phyloP scores from a whole-genome alignment of 2,888 invertebrate genomes.

The Tetropium fuscum region DNA sequence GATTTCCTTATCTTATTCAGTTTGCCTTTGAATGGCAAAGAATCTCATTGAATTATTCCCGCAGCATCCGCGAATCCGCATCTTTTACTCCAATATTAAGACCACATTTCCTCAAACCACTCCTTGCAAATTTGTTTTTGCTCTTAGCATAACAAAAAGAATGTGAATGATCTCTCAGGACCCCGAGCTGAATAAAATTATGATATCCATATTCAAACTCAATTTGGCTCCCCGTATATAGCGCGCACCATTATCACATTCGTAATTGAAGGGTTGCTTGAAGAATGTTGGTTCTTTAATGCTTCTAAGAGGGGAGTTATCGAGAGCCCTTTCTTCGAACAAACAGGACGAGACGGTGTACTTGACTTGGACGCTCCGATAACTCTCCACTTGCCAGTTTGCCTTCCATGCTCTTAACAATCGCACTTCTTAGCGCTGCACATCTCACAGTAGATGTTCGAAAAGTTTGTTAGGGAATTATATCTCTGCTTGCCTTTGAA shows the following conservation, averaged over 20 bases:
- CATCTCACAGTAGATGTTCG: background rate
- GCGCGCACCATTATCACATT: slow-evolving; percentile 54
- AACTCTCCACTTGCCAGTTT: slow-evolving; percentile 43
- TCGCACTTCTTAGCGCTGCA: slow-evolving; percentile 5
- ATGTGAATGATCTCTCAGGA: slow-evolving; percentile 27
- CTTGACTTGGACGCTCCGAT: slow-evolving; percentile 39
- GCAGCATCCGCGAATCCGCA: slow-evolving; percentile 23
- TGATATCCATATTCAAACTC: slow-evolving; percentile 57
- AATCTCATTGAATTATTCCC: slow-evolving; percentile 15
- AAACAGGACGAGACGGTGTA: slow-evolving; percentile 51
- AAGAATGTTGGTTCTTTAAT: slow-evolving; percentile 57
- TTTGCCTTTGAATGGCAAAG: background rate
- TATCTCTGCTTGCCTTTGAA: slow-evolving; percentile 11
- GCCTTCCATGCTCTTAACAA: slow-evolving; percentile 25
- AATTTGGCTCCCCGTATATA: slow-evolving; percentile 47
- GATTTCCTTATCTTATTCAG: slow-evolving; percentile 5
- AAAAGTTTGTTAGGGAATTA: slow-evolving; percentile 17
- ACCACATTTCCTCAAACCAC: slow-evolving; percentile 43
- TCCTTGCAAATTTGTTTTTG: slow-evolving; percentile 26
- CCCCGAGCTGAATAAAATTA: slow-evolving; percentile 39
- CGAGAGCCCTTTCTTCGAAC: slow-evolving; percentile 52
- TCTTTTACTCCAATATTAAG: slow-evolving; percentile 47
- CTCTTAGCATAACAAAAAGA: slow-evolving; percentile 32
- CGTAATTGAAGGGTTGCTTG: slow-evolving; percentile 57
- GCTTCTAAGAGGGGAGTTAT: slow-evolving; percentile 52